Percentiles rank a stretch among this genome's conserved stretches.
Conservation (phyloP, 2,113 vertebrate species). For the Girardinichthys multiradiatus region DNA sequence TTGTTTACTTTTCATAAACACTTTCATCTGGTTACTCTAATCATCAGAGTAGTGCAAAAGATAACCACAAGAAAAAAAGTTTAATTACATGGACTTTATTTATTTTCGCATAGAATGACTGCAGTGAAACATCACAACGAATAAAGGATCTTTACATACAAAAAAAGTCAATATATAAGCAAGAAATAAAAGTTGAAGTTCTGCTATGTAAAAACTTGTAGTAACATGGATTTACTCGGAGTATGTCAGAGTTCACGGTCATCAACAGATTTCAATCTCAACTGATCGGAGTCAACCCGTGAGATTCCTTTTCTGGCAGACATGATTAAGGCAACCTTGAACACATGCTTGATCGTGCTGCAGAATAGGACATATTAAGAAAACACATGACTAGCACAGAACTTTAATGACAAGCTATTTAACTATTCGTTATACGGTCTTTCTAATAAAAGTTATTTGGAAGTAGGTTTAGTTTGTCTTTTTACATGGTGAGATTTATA, state of each 20-base stretch:
- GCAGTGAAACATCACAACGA: conserved; percentile 24
- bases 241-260: conserved; percentile 5
- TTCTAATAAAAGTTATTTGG: conserved; percentile 11
- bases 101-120: conserved; percentile 56
- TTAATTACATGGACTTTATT: conserved; percentile 68
- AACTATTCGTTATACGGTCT: conserved; percentile 7
- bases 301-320: conserved; percentile 1
- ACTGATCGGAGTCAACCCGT: neutral
- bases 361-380: conserved; percentile 7
- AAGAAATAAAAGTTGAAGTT: conserved; percentile 10
- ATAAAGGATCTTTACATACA: conserved; percentile 4
- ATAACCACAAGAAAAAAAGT: neutral
- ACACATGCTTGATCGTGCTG: conserved; percentile 9
- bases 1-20: neutral
- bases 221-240: neutral
- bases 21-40: neutral
- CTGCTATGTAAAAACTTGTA: conserved; percentile 3
- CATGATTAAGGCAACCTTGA: conserved; percentile 48
- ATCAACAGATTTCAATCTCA: neutral
- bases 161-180: neutral
- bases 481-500: neutral
- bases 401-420: conserved; percentile 17
- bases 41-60: neutral
- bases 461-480: neutral
- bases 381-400: conserved; percentile 17